Evolutionary conservation across 1,140 invertebrate genomes (phyloP).

Genomic region (Pteromalus puparum): DNA sequence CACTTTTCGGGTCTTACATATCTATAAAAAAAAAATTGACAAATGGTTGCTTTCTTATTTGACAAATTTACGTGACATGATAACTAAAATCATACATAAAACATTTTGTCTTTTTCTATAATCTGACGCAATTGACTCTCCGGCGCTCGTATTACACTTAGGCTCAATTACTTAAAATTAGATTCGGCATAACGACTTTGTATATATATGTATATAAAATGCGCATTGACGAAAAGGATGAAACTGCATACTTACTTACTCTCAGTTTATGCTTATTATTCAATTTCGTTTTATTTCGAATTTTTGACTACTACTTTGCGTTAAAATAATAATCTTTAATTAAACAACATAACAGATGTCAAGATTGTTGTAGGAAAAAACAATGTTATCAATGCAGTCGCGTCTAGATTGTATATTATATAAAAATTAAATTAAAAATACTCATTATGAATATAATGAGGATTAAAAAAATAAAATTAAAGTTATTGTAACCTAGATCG

Average conservation of each 20-base stretch:
- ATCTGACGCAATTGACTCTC: neutral
- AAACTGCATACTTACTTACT: neutral
- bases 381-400: no score
- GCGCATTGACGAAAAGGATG: neutral
- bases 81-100: neutral
- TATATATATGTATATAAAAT: conserved; percentile 1
- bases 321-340: neutral
- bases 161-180: neutral
- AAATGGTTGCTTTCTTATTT: neutral
- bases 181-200: neutral
- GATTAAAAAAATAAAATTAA: no score
- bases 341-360: no score
- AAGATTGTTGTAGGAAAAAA: no score
- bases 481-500: no score
- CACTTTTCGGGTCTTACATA: neutral
- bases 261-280: neutral
- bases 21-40: neutral
- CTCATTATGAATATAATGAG: no score
- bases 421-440: no score
- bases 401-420: no score
- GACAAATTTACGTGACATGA: neutral
- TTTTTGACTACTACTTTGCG: neutral
- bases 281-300: neutral
- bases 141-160: neutral
- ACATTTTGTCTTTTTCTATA: neutral